Conservation (phyloP, 2,113 vertebrate species). For the Hydrolagus affinis region DNA sequence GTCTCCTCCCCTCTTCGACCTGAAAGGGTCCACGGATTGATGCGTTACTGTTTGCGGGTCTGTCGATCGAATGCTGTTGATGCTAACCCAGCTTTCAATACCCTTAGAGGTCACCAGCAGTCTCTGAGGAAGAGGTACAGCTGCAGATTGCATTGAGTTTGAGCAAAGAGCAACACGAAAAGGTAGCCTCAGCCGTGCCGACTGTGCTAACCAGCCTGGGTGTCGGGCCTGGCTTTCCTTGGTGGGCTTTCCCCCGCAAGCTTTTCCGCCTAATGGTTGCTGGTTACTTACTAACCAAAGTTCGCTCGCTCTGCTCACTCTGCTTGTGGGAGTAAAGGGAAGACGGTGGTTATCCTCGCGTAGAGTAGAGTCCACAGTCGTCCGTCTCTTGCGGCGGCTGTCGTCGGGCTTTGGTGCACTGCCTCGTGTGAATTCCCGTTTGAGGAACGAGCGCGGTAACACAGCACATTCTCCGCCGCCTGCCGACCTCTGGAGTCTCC, state of each 20-base stretch:
- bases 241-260: background rate
- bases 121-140: constrained; percentile 84
- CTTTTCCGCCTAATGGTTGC: background rate
- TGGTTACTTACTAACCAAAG: background rate
- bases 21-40: background rate
- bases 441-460: too few species aligned
- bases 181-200: constrained; percentile 58
- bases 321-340: constrained; percentile 3
- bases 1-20: too few species aligned
- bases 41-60: background rate
- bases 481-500: too few species aligned
- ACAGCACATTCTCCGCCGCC: too few species aligned
- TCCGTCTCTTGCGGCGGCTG: too few species aligned
- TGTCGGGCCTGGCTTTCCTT: background rate
- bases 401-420: too few species aligned
- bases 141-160: constrained; percentile 83
- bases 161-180: constrained; percentile 80
- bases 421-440: too few species aligned
- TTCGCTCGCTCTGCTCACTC: background rate
- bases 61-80: constrained; percentile 32
- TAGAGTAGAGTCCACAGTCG: background rate
- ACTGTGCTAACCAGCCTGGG: background rate
- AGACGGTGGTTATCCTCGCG: background rate
- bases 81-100: constrained; percentile 50
- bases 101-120: constrained; percentile 63